Evolutionary conservation across 2,888 invertebrate species (phyloP).

Genomic region (Troides aeacus): DNA sequence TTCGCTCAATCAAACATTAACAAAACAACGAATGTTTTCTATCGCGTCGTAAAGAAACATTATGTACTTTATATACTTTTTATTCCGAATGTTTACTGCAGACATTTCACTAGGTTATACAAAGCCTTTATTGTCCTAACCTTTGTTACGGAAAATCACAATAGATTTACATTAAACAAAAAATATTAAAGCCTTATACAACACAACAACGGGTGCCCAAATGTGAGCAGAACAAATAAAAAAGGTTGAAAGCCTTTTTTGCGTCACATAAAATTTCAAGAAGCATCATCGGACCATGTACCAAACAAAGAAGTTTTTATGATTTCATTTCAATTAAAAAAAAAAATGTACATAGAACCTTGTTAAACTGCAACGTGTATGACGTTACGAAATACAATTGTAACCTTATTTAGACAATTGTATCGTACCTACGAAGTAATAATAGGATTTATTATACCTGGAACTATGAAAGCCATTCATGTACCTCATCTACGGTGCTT

Average conservation of each 20-base stretch:
- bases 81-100: too few relatives aligned
- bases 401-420: slow-evolving; percentile 31
- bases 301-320: slow-evolving; percentile 43
- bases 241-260: slow-evolving; percentile 26
- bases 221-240: slow-evolving; percentile 24
- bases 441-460: slow-evolving; percentile 21
- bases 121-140: too few relatives aligned
- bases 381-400: slow-evolving; percentile 53
- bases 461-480: slow-evolving; percentile 25
- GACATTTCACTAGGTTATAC: too few relatives aligned
- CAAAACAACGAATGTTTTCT: too few relatives aligned
- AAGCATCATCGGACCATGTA: slow-evolving; percentile 39
- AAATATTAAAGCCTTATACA: slow-evolving; percentile 12
- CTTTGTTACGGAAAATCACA: neutral
- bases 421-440: slow-evolving; percentile 23
- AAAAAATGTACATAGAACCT: slow-evolving; percentile 33
- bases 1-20: too few relatives aligned
- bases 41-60: too few relatives aligned
- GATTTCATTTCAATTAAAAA: slow-evolving; percentile 38
- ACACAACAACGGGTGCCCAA: slow-evolving; percentile 19
- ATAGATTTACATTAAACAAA: neutral
- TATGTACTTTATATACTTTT: too few relatives aligned
- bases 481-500: slow-evolving; percentile 29
- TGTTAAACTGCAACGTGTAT: slow-evolving; percentile 47
- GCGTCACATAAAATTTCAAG: slow-evolving; percentile 33